phyloP scores from a whole-genome alignment of 2,888 invertebrate species.

The Amblyjoppa proteus region DNA sequence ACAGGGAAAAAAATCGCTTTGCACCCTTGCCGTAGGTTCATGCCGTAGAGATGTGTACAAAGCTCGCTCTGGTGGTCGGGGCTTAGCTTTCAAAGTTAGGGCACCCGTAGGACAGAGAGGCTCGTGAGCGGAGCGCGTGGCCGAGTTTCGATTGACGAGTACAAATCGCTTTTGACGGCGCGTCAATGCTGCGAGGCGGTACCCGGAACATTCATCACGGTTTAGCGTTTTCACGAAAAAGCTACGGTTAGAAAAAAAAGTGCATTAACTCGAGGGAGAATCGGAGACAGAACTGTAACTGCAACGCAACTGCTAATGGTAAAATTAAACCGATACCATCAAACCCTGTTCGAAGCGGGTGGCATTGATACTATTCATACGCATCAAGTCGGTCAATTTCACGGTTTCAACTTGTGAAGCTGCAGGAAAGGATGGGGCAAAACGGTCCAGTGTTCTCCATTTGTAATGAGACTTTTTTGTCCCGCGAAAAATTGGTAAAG shows the following conservation, averaged over 20 bases:
- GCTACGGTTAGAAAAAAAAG: conserved; percentile 44
- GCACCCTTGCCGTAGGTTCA: conserved; percentile 36
- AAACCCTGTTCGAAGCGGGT: not conserved
- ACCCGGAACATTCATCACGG: conserved; percentile 64
- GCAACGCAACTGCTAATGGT: conserved; percentile 1
- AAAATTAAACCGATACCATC: not conserved
- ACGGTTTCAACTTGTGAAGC: not conserved
- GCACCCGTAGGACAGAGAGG: not conserved
- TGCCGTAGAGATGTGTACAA: conserved; percentile 11
- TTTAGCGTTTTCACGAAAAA: conserved; percentile 50
- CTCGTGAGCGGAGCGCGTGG: conserved; percentile 60
- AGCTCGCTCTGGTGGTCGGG: conserved; percentile 38
- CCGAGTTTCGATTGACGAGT: conserved; percentile 68
- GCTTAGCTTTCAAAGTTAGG: not conserved
- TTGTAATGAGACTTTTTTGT: not conserved
- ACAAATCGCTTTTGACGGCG: conserved; percentile 70
- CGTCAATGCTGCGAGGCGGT: conserved; percentile 62
- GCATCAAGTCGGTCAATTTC: not conserved
- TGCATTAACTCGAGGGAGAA: conserved; percentile 19
- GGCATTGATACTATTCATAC: not conserved
- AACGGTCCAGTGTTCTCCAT: not conserved
- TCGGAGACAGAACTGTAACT: not conserved
- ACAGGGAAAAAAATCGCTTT: conserved; percentile 38
- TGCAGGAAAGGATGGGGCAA: not conserved
- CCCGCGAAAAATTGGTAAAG: not conserved